A percentile compares a stretch with the other conserved stretches of the same genome.
Conservation (phyloP, 2,113 vertebrate genomes). For the Aramus guarauna region DNA sequence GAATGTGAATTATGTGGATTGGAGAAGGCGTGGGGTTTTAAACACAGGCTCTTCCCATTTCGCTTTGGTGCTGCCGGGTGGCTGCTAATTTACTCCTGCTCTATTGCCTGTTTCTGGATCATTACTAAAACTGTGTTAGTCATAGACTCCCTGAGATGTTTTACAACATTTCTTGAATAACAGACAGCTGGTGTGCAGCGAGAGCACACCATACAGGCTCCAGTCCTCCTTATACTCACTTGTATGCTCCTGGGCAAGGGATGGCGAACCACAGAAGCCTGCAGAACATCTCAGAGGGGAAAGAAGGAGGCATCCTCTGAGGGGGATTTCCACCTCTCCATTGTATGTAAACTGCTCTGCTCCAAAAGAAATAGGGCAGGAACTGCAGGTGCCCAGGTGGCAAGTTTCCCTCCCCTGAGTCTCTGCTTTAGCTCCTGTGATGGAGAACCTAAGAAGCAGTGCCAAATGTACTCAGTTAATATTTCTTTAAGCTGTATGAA, state of each 20-base stretch:
- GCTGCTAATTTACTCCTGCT: conserved; percentile 50
- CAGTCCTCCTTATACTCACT: background rate
- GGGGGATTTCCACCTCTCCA: background rate
- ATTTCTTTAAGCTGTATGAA: background rate
- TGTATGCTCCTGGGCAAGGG: background rate
- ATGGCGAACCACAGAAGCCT: background rate
- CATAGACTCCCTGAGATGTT: conserved; percentile 30
- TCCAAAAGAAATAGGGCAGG: background rate
- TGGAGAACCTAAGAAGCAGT: background rate
- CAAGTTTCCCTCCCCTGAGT: background rate
- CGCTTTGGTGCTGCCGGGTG: background rate
- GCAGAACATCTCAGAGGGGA: background rate
- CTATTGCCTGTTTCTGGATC: conserved; percentile 26
- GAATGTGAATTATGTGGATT: background rate
- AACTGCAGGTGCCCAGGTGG: background rate
- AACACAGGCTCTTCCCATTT: conserved; percentile 23
- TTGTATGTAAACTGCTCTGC: background rate
- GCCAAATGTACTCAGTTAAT: background rate
- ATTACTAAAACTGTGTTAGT: conserved; percentile 32
- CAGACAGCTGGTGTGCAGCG: background rate
- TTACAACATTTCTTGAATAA: conserved; percentile 37
- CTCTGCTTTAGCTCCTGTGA: background rate
- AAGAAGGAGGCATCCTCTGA: background rate
- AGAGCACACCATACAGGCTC: background rate
- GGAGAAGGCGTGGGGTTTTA: background rate